Evolutionary conservation across 37 sponge, comb jelly and placozoan genomes (phyloP).

Genomic region (Geodia barretti): DNA sequence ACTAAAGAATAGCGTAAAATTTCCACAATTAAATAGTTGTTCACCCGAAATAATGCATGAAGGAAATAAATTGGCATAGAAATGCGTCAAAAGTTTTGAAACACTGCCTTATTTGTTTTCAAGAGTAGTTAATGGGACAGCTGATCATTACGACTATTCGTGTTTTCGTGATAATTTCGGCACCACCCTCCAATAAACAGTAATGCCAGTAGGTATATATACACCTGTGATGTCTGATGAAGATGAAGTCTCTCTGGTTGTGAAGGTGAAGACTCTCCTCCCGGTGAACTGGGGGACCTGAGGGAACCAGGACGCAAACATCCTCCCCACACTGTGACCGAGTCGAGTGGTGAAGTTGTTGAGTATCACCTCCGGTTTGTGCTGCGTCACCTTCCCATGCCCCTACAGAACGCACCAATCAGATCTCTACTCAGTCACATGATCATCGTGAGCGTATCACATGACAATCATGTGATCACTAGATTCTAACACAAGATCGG

Average conservation of each 20-base stretch:
- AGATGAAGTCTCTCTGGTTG: conserved; percentile 97
- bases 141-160: neutral
- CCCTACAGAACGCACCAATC: conserved; percentile 40
- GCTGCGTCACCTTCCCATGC: conserved; percentile 80
- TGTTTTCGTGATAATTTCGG: neutral
- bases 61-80: too few relatives aligned
- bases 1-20: neutral
- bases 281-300: conserved; percentile 94
- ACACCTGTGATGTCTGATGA: conserved; percentile 96
- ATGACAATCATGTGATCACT: too few relatives aligned
- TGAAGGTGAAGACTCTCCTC: conserved; percentile 96
- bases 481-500: too few relatives aligned
- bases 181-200: conserved; percentile 80
- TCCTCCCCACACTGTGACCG: conserved; percentile 92
- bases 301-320: conserved; percentile 93
- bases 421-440: too few relatives aligned
- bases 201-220: conserved; percentile 83
- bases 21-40: neutral
- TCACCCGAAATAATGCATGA: too few relatives aligned
- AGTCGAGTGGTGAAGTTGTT: conserved; percentile 94
- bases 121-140: neutral
- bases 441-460: neutral
- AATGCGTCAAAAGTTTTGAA: neutral
- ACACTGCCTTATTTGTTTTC: neutral
- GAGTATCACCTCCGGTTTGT: conserved; percentile 92